Evolutionary conservation across 1,140 invertebrate genomes (phyloP).

Genomic region (Oppia nitens): DNA sequence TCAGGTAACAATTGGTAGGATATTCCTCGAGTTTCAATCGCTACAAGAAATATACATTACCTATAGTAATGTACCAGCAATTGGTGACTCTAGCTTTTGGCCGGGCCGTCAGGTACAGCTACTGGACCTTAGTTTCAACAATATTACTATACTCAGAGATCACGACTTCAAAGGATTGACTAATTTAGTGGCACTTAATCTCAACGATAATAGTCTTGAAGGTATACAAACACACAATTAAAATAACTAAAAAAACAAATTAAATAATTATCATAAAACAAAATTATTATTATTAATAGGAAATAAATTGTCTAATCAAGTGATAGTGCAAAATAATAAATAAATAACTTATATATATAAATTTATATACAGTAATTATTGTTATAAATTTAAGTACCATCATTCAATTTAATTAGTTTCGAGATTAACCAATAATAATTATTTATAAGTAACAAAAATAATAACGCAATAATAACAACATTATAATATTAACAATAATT

Average conservation of each 20-base stretch:
- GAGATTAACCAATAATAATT: too few species aligned
- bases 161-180: slow-evolving; percentile 30
- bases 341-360: too few species aligned
- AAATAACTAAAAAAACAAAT: neutral
- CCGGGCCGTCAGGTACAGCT: slow-evolving; percentile 45
- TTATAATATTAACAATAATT: too few species aligned
- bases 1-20: slow-evolving; percentile 49
- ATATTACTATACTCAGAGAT: slow-evolving; percentile 44
- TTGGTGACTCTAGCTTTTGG: slow-evolving; percentile 58
- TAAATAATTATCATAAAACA: neutral
- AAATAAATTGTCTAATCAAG: too few species aligned
- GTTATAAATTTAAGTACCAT: too few species aligned
- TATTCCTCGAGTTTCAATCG: slow-evolving; percentile 45
- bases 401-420: too few species aligned
- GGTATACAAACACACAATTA: neutral
- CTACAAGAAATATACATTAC: slow-evolving; percentile 55
- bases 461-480: too few species aligned
- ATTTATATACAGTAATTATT: too few species aligned
- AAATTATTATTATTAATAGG: neutral
- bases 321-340: too few species aligned
- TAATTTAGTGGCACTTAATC: slow-evolving; percentile 30
- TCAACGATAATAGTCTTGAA: neutral
- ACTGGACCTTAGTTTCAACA: slow-evolving; percentile 54
- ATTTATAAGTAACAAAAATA: too few species aligned
- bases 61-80: slow-evolving; percentile 52